Evolutionary conservation across 2,888 invertebrate genomes (phyloP), one percentile per base, ranked within the genome.

Genomic region (Spilosoma lubricipeda): DNA sequence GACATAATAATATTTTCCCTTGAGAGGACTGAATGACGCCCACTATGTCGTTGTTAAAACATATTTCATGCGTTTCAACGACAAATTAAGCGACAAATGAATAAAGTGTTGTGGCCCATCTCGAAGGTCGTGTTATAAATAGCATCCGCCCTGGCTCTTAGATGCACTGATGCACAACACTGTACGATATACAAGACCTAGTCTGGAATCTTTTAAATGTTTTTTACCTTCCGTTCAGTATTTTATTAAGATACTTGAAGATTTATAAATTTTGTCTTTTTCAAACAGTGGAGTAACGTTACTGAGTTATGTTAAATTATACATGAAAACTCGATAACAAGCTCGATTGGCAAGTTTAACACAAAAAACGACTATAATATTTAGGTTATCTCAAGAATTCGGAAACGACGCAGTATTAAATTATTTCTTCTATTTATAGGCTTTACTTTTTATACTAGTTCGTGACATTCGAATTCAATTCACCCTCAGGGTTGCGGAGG

Each of bases 91-190:
- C 73, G 80, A 77, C 80, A 83, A 81, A 77, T 79, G 78, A 82
- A 85, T 82, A 71, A 78, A 82, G 77, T 82, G 80, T 77, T 82
- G 80, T 80, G 79, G 78, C 77, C 74, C 73, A 76, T 75, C 73
- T 69, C 68, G 82, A 85, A 87, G 86, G 87, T 80, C 84, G 75
- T 27, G 59, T 33, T 77, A 71, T 86, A 89, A 87, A 86, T 89
- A 88, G 75, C 75, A 39, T 59, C 66, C 67, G 67, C 59, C 73
- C 39, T 66, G 74, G 9, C 69, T 75, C 79, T 66, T 79, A 82
- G 77, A 69, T 77, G 78, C 78, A 77, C 79, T 79, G 77, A 69
- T 77, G 78, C 78, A 77, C 79, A 80, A 75, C 78, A 73, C 75
- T 77, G 59, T 72, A 69, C 39, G 20, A 33, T 39, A 9, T 39